Evolutionary conservation across 2,888 invertebrate genomes (phyloP), one percentile per base, ranked within the genome.

Genomic region (Linnaemya vulpina): DNA sequence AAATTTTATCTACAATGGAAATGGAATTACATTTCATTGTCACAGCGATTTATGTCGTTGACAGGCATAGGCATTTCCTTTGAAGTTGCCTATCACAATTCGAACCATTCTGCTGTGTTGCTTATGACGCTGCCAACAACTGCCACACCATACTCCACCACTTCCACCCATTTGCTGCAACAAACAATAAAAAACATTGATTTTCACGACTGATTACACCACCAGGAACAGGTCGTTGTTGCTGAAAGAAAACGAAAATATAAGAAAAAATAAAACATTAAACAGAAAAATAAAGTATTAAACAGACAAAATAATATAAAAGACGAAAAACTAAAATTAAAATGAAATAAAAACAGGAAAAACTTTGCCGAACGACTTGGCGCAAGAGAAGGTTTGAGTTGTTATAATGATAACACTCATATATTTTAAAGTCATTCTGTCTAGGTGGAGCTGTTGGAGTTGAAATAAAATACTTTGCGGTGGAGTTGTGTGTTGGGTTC

Each of bases 41-140:
- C 90, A 90, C 88, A 87, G 86, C 89, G 90, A 90, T 90, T 90
- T 90, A 90, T 90, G 90, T 90, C 90, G 88, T 88, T 89, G 90
- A 89, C 90, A 89, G 90, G 89, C 89, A 90, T 90, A 90, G 90
- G 90, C 90, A 90, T 90, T 90, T 90, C 90, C 90, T 91, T 91
- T 91, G 90, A 91, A 90, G 89, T 90, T 78, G 85, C 76, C 83
- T 85, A 82, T 85, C 85, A 85, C 85, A 82, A 85, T 63, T 78
- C 78, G 25, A 82, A 82, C 62, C 68, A 63, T 70, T 75, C 70
- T 40, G 67, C 49, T 58, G 22, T 58, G 22, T 46, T 68, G 68
- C 51, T 77, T 22, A 30, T 46, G 40, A 30, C 76, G 17, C 70
- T 40, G 49, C 46, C 63, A 75, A 40, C 49, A 43, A 17, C 67